Evolutionary conservation across 2,113 vertebrate species (phyloP).

Genomic region (Nothobranchius furzeri): DNA sequence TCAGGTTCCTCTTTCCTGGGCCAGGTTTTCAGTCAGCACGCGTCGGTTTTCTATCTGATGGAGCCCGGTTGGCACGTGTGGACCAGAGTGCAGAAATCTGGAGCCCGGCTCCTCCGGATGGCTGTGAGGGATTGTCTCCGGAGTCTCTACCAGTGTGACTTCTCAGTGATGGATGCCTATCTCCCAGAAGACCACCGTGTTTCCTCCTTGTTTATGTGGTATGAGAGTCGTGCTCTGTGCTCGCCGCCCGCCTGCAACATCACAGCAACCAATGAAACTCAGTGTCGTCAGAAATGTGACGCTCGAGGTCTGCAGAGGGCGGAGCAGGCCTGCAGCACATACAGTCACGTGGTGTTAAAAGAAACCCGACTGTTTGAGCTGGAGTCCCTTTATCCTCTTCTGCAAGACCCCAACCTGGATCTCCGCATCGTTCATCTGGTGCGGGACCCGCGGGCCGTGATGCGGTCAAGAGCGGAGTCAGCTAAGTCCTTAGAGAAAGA

Average conservation of each 20-base stretch:
- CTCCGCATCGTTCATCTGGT: conserved; percentile 93
- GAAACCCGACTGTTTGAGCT: conserved; percentile 93
- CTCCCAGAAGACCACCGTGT: conserved; percentile 82
- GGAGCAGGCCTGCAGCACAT: conserved; percentile 82
- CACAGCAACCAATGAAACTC: conserved; percentile 76
- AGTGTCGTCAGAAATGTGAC: conserved; percentile 80
- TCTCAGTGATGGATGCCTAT: conserved; percentile 91
- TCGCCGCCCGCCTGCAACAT: conserved; percentile 85
- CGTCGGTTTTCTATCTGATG: conserved; percentile 95
- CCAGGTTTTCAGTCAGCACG: conserved; percentile 93
- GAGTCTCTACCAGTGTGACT: conserved; percentile 89
- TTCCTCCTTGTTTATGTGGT: conserved; percentile 91
- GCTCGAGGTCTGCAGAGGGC: conserved; percentile 70
- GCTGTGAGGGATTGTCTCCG: conserved; percentile 87
- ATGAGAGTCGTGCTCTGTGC: conserved; percentile 90
- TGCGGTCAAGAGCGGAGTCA: conserved; percentile 83
- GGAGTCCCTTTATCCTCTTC: conserved; percentile 89
- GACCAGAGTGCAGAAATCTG: conserved; percentile 78
- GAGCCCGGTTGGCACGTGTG: conserved; percentile 95
- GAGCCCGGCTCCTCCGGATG: conserved; percentile 82
- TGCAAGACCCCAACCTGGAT: conserved; percentile 86
- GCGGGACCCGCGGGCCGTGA: conserved; percentile 85
- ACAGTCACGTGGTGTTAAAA: conserved; percentile 93
- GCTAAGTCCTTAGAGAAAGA: conserved; percentile 82
- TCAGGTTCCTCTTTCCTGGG: conserved; percentile 95